Evolutionary conservation across 2,888 invertebrate species (phyloP), one percentile per base, ranked within the genome.

Genomic region (Agriopis marginaria): DNA sequence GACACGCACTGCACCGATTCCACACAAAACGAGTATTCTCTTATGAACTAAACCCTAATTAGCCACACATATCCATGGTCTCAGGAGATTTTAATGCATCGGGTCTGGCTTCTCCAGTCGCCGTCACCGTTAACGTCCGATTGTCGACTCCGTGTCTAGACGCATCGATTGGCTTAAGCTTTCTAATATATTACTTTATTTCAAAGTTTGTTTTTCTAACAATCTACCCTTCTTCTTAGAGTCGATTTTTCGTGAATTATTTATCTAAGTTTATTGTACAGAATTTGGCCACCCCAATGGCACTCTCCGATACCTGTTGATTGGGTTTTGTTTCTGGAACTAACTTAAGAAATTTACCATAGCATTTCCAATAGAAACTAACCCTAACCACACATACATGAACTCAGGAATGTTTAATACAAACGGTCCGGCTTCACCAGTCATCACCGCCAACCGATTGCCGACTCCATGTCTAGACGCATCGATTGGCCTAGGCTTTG

Each of bases 121-220:
- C 17, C 17, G 17, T 54, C 44, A 40, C n/a, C 58, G 59, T 14
- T 44, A 63, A 68, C 53, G 0, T 23, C 17, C 65, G 50, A 62
- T 40, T 68, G 68, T 80, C 77, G 82, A 78, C 79, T 82, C 78
- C 76, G 72, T 83, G 93, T 92, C 93, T 93, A 93, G 93, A 92
- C 93, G 84, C 85, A 93, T 93, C 93, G 93, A 93, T 93, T 92
- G 81, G 77, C 77, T 79, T 80, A 75, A 76, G 82, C 82, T 82
- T 82, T 83, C 82, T 83, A 23, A 23, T 23, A 23, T 23, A 23
- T 23, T 23, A 23, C 17, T 23, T 23, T 23, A 23, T 23, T 23
- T 23, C 17, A 23, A 23, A 23, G 17, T 23, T 23, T 23, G 17
- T 23, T 23, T 2, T 23, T 23, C 17, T 23, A 23, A 23, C 17